Evolutionary conservation across 2,113 vertebrate genomes (phyloP).

Genomic region (Nesoenas mayeri): DNA sequence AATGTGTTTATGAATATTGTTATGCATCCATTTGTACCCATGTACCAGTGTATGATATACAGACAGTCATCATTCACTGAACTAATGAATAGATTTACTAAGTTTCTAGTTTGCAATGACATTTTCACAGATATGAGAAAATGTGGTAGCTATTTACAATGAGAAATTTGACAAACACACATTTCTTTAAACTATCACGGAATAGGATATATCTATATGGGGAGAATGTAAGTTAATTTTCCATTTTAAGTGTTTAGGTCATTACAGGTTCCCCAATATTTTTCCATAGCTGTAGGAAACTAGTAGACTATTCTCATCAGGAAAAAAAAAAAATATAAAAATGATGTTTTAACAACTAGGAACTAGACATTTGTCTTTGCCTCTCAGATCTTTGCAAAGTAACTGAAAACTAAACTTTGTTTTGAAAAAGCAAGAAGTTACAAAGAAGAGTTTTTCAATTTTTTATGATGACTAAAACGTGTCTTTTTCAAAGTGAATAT

Average conservation of each 20-base stretch:
- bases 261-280: neutral
- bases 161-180: neutral
- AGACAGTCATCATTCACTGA: neutral
- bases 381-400: neutral
- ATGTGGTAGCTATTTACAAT: neutral
- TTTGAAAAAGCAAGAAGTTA: neutral
- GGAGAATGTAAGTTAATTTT: neutral
- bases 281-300: neutral
- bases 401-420: neutral
- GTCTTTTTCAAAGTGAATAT: neutral
- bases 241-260: neutral
- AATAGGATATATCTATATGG: neutral
- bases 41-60: neutral
- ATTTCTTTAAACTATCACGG: neutral
- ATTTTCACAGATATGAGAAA: neutral
- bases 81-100: neutral
- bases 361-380: neutral
- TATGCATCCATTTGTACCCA: neutral
- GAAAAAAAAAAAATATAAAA: neutral
- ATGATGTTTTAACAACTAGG: neutral
- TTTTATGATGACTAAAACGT: neutral
- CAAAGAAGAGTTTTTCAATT: neutral
- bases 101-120: neutral
- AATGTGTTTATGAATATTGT: neutral
- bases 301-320: neutral